Evolutionary conservation across 2,888 invertebrate species (phyloP), one percentile per base, ranked within the genome.

Genomic region (Meiosimyza platycephala): DNA sequence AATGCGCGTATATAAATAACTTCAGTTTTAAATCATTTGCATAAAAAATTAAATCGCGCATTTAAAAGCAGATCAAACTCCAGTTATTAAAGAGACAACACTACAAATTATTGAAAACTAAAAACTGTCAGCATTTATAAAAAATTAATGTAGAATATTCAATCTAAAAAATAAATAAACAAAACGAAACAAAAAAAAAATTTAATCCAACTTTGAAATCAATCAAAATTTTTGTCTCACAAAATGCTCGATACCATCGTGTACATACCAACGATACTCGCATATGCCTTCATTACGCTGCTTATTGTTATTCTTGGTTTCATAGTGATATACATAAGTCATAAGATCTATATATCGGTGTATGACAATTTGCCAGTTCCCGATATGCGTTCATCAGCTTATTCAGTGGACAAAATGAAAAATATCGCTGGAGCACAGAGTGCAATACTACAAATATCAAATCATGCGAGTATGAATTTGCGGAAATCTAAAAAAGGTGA

Each of bases 221-320:
- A 13, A 16, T 13, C 16, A 18, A 33, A 68, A 69, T 63, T 68
- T 51, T 40, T 50, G 15, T 62, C 18, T 54, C 48, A 48, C 52
- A 78, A 70, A 75, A 82, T 86, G 86, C 81, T 86, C 72, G 81
- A 86, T 74, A 82, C 81, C 28, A 79, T 86, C 55, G 79, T 83
- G 74, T 85, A 85, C 75, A 83, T 86, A 76, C 86, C 86, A 66
- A 84, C 83, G 69, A 81, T 86, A 15, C 82, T 86, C 77, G 86
- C 86, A n/a, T 86, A 86, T 75, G 79, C 82, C 50, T 81, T 86
- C 52, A 81, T 86, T 68, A 77, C 82, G 54, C 76, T 86, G 63
- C 82, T 86, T 18, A 78, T 85, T 40, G 78, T 83, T 72, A 86
- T 86, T 71, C 78, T 86, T 70, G 80, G 83, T 77, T 86, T 86